phyloP scores from a whole-genome alignment of 1,140 invertebrate genomes.

The Paracyclopina nana region DNA sequence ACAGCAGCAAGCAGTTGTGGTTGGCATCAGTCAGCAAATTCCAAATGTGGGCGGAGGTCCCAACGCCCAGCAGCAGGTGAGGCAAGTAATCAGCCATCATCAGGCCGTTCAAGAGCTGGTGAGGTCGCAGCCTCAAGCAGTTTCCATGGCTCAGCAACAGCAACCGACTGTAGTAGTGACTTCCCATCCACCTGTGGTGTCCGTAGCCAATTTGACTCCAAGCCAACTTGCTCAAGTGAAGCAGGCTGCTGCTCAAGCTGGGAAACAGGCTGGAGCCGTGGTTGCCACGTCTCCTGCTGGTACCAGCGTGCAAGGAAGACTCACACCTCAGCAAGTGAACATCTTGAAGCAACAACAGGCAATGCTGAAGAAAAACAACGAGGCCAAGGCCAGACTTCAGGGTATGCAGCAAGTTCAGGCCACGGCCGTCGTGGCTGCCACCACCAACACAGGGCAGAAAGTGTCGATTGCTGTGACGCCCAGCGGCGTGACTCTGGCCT shows the following conservation, averaged over 20 bases:
- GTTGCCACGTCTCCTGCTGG: constrained; percentile 20
- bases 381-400: constrained; percentile 15
- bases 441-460: constrained; percentile 12
- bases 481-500: constrained; percentile 29
- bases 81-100: background rate
- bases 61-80: constrained; percentile 5
- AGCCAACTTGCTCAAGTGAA: too few species aligned
- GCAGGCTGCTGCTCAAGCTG: too few species aligned
- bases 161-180: too few species aligned
- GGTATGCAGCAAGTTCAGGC: constrained; percentile 18
- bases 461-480: constrained; percentile 12
- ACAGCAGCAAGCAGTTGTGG: constrained; percentile 19
- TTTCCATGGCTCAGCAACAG: too few species aligned
- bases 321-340: background rate
- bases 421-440: constrained; percentile 15
- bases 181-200: too few species aligned
- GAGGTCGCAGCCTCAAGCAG: too few species aligned
- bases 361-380: background rate
- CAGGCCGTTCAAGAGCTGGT: constrained; percentile 6
- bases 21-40: constrained; percentile 11
- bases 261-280: too few species aligned
- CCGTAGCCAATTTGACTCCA: too few species aligned
- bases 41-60: constrained; percentile 6
- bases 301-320: background rate
- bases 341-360: constrained; percentile 7